Evolutionary conservation across 2,888 invertebrate genomes (phyloP), one percentile per base, ranked within the genome.

Genomic region (Eilema caniola): DNA sequence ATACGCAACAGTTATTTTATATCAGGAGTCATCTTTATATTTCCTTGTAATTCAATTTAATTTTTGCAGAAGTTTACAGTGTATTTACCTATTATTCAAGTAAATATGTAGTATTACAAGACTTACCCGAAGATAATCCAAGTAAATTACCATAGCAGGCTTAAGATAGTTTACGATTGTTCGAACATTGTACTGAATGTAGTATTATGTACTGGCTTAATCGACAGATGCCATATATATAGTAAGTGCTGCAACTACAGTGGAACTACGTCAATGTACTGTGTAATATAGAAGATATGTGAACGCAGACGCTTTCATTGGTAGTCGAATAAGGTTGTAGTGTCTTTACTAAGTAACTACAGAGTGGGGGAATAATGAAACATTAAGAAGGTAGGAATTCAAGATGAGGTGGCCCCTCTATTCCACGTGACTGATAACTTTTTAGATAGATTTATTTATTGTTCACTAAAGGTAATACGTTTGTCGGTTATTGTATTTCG

Each of bases 181-280:
- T n/a, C 53, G 53, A 53, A 53, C n/a, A 53, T 53, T 53, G 53
- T 53, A 53, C 53, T n/a, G 53, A n/a, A 47, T 47, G 8, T 47
- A 47, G 47, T 47, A 53, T n/a, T 53, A 53, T n/a, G 53, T 53
- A 53, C n/a, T 2, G 53, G n/a, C n/a, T 53, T 53, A n/a, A 53
- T 53, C 53, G n/a, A n/a, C 20, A 53, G n/a, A n/a, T 53, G 10
- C n/a, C n/a, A n/a, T 53, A 53, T 53, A 53, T 53, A n/a, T n/a
- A 53, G 53, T 41, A 47, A 47, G 47, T 53, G n/a, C n/a, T n/a
- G 53, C n/a, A 53, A n/a, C 20, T n/a, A 53, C 10, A n/a, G 53
- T 47, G 20, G 47, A 10, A 10, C 53, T 10, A 47, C n/a, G 10
- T 53, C n/a, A 53, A n/a, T n/a, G 53, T 53, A 53, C n/a, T 53